Evolutionary conservation across 2,888 invertebrate species (phyloP).

Genomic region (Spisula solida): DNA sequence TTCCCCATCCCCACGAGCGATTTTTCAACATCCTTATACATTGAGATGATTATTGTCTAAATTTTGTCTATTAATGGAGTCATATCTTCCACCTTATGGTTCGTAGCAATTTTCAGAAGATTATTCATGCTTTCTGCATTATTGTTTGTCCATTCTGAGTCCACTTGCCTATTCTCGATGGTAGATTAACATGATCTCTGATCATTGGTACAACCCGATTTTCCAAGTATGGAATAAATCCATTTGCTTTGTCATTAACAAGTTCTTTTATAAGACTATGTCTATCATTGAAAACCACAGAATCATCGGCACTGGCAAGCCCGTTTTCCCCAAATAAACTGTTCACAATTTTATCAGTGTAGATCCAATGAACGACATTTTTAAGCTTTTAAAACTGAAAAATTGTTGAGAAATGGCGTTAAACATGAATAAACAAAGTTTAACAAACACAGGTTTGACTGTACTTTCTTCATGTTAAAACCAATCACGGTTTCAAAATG

Average conservation of each 20-base stretch:
- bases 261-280: not conserved
- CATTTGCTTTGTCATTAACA: not conserved
- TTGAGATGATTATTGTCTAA: slow-evolving; percentile 22
- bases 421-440: no score
- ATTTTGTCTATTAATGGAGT: slow-evolving; percentile 39
- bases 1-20: slow-evolving; percentile 40
- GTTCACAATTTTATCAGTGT: not conserved
- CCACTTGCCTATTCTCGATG: slow-evolving; percentile 26
- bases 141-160: slow-evolving; percentile 47
- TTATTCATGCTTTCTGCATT: no score
- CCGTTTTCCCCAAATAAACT: slow-evolving; percentile 45
- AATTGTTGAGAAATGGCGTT: no score
- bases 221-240: slow-evolving; percentile 29
- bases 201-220: slow-evolving; percentile 48
- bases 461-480: no score
- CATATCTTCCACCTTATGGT: slow-evolving; percentile 36
- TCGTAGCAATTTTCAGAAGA: slow-evolving; percentile 41
- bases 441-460: no score
- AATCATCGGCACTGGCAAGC: slow-evolving; percentile 25
- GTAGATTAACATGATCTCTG: slow-evolving; percentile 39
- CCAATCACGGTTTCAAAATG: no score
- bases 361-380: no score
- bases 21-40: slow-evolving; percentile 49
- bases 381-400: no score
- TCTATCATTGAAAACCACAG: slow-evolving; percentile 36